These are phyloP conservation scores for Gymnocephalus cernua DNA, from an alignment of 2,113 vertebrate species.

Conservation along the genomic window DNA sequence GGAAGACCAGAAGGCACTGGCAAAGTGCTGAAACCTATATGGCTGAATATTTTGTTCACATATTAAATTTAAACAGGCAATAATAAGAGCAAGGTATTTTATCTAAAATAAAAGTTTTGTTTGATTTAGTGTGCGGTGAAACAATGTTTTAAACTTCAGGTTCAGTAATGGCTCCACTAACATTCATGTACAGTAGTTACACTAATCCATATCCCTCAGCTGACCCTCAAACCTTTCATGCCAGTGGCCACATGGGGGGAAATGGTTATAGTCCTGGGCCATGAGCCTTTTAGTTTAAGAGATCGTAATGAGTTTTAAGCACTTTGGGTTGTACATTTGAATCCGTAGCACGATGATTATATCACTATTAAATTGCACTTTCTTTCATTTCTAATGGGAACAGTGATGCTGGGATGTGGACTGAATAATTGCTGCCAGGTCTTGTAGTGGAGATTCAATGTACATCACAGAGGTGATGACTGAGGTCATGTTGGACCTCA, in stretches of 20 bases:
- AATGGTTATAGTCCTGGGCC: too few species aligned
- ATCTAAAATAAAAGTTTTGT: not conserved
- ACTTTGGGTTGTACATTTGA: too few species aligned
- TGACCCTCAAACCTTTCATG: not conserved
- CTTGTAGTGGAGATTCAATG: not conserved
- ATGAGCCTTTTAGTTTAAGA: too few species aligned
- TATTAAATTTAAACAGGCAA: constrained; percentile 1
- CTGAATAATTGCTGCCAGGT: not conserved
- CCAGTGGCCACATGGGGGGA: too few species aligned
- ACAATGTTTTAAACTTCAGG: not conserved
- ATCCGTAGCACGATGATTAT: too few species aligned
- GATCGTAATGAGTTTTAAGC: too few species aligned
- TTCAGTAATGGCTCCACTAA: not conserved
- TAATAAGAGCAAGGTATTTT: not conserved
- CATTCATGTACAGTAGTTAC: not conserved
- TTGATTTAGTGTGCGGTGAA: constrained; percentile 4
- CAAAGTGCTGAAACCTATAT: not conserved
- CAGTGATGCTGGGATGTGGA: not conserved
- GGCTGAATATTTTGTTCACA: not conserved
- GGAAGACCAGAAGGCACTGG: not conserved
- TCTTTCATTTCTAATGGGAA: not conserved
- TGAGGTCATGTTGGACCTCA: not conserved
- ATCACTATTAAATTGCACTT: too few species aligned
- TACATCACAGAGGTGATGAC: not conserved
- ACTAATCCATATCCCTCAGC: constrained; percentile 25